Base-by-base conservation (phyloP, 2,888 invertebrate genomes). In the Punctoribates punctum region DNA sequence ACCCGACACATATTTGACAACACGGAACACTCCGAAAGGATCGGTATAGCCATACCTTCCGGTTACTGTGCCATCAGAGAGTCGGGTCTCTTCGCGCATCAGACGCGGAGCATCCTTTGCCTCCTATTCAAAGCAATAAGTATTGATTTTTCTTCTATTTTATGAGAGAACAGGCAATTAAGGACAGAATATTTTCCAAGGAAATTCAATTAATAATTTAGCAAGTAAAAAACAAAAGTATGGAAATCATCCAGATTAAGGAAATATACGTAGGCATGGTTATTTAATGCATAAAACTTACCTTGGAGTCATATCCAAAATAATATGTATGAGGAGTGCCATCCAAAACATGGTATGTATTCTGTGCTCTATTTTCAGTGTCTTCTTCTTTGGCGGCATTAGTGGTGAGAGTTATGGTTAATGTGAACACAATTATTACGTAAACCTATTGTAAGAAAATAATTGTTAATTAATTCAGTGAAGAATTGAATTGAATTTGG, bases 31-130 rank as follows among this genome's bases (percentile, higher is more conserved):
- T 25, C 75, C 75, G 27, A 76, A 75, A 0, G 77, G 77, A 25
- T 77, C 77, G 23, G 77, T 75, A 54, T 77, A 77, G 38, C 77
- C 77, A 70, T 77, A 77, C 25, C 77, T 75, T 2, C 77, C 77
- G 1, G 75, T 54, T 1, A 77, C 77, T 11, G 77, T 77, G 2
- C 77, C 77, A 38, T 77, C 77, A 5, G 51, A 23, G n/a, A 77
- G 62, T 15, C 77, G 75, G 6, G 65, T 54, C 38, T 77, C 77
- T 29, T 77, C 73, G 0, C 77, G 54, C 77, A 77, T 75, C 5
- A 77, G 54, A 25, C 77, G 60, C 4, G 77, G 73, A 17, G 38
- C 75, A 62, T 25, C 54, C 23, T 76, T 46, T 13, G 20, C n/a
- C n/a, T n/a, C 29, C 48, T 29, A 23, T n/a, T n/a, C 15, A 3